Conservation (phyloP, 2,113 vertebrate species). For the Hirundichthys speculiger region DNA sequence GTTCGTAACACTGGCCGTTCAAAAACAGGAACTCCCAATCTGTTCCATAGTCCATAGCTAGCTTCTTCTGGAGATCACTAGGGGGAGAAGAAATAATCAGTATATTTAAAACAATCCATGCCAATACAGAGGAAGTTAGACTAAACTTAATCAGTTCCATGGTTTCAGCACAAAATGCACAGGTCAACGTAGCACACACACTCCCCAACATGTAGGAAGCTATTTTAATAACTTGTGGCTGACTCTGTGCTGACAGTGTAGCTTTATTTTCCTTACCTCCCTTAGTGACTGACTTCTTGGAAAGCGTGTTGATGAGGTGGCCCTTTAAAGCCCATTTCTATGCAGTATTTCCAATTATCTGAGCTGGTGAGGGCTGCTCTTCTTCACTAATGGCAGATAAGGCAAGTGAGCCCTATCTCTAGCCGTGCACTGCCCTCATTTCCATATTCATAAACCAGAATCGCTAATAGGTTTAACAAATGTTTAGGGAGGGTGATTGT, state of each 20-base stretch:
- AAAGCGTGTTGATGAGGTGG: conserved; percentile 78
- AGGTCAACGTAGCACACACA: neutral
- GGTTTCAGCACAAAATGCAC: neutral
- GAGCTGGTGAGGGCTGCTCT: conserved; percentile 83
- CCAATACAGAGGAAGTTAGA: neutral
- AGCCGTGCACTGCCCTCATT: conserved; percentile 83
- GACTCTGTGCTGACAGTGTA: conserved; percentile 80
- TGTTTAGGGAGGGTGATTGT: conserved; percentile 79
- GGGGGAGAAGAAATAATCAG: neutral
- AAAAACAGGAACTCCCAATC: conserved; percentile 79
- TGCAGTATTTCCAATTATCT: conserved; percentile 90
- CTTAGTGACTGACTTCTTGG: conserved; percentile 71
- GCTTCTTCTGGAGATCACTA: conserved; percentile 71
- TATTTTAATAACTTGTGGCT: conserved; percentile 42
- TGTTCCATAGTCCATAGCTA: conserved; percentile 73
- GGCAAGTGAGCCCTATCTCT: conserved; percentile 86
- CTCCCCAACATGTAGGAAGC: conserved; percentile 14
- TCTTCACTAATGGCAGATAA: conserved; percentile 88
- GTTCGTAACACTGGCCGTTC: conserved; percentile 73
- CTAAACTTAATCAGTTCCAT: neutral
- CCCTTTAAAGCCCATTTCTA: conserved; percentile 86
- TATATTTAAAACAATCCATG: neutral
- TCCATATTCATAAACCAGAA: conserved; percentile 91
- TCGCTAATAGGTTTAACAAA: conserved; percentile 91
- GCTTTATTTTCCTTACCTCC: conserved; percentile 77